Percentiles rank a stretch among this genome's conserved stretches.
These are phyloP conservation scores for Axinella damicornis DNA, from an alignment of 37 sponge, comb jelly and placozoan species.

Conservation along the genomic window DNA sequence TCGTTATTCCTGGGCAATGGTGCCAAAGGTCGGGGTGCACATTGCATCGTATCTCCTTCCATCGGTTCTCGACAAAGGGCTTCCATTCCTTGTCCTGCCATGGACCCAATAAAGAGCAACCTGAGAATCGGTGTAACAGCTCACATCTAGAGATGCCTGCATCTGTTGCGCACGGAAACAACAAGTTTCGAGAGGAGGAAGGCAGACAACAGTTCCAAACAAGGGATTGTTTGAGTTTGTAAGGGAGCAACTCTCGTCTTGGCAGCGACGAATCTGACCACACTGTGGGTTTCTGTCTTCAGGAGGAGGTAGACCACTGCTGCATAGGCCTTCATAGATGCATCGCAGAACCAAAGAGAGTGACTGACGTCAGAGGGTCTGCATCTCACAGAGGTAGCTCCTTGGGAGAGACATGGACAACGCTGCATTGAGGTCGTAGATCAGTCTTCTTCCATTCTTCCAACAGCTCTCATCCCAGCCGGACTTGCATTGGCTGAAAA, in stretches of 20 bases:
- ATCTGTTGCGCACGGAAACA: no score
- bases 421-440: slow-evolving; percentile 15
- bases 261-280: slow-evolving; percentile 45
- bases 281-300: background rate
- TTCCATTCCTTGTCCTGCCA: slow-evolving; percentile 52
- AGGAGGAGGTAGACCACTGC: slow-evolving; percentile 55
- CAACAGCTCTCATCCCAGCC: slow-evolving; percentile 4
- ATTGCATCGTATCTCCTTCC: slow-evolving; percentile 17
- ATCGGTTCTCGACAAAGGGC: slow-evolving; percentile 33
- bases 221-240: no score
- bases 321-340: slow-evolving; percentile 58
- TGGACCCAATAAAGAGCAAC: no score
- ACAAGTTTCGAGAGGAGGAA: no score
- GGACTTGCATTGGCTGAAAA: background rate
- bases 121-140: slow-evolving; percentile 65
- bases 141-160: background rate
- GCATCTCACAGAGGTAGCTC: slow-evolving; percentile 26
- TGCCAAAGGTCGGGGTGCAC: slow-evolving; percentile 51
- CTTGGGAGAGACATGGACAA: slow-evolving; percentile 39
- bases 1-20: slow-evolving; percentile 35
- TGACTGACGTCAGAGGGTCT: background rate
- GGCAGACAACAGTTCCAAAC: no score
- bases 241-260: no score
- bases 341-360: slow-evolving; percentile 68
- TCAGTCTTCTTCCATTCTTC: slow-evolving; percentile 47